These are phyloP conservation scores for Arnoldichthys spilopterus DNA, from an alignment of 2,797 vertebrate species.

Conservation along the genomic window DNA sequence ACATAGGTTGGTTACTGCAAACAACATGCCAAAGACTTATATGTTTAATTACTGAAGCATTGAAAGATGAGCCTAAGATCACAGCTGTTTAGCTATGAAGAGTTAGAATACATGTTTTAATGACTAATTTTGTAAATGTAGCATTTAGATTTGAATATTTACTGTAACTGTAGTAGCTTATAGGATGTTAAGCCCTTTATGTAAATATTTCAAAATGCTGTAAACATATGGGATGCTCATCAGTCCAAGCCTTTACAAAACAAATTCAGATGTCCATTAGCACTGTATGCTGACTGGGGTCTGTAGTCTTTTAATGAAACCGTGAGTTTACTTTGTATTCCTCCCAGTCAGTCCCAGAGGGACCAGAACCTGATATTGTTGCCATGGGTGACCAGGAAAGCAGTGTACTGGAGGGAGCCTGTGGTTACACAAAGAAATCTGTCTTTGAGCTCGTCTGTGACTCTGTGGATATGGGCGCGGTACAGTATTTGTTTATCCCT, in stretches of 20 bases:
- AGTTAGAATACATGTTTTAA: too few species aligned
- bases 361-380: slow-evolving; percentile 16
- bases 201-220: not conserved
- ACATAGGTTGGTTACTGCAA: not conserved
- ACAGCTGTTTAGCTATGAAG: too few species aligned
- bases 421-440: slow-evolving; percentile 68
- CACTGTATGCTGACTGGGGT: not conserved
- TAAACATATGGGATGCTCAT: too few species aligned
- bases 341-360: slow-evolving; percentile 24
- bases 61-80: too few species aligned
- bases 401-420: slow-evolving; percentile 64
- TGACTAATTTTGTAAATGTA: too few species aligned
- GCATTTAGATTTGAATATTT: too few species aligned
- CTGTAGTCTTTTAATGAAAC: not conserved
- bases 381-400: slow-evolving; percentile 32
- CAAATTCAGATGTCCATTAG: not conserved
- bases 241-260: not conserved
- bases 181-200: not conserved
- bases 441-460: slow-evolving; percentile 66
- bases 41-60: too few species aligned
- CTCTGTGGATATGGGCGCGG: slow-evolving; percentile 59
- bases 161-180: not conserved
- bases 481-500: slow-evolving; percentile 33
- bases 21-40: not conserved
- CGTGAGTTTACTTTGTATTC: not conserved